A percentile compares a stretch with the other conserved stretches of the same genome.
phyloP scores from a whole-genome alignment of 2,113 vertebrate species.

The Gadus chalcogrammus region DNA sequence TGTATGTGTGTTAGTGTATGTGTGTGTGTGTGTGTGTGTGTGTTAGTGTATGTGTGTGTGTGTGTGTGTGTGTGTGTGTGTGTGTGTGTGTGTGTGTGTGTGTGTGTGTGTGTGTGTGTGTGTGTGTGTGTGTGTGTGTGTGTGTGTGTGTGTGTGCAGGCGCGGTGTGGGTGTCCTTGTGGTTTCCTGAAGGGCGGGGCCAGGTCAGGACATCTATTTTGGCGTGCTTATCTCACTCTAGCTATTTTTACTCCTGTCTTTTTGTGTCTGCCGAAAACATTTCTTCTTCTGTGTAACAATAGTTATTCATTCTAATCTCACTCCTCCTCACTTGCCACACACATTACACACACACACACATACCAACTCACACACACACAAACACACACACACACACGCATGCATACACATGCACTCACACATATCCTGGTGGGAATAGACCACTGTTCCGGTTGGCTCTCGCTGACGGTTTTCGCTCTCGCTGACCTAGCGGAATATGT shows the following conservation, averaged over 20 bases:
- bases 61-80: constrained; percentile 1
- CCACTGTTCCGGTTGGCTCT: constrained; percentile 51
- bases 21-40: constrained; percentile 11
- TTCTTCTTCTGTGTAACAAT: constrained; percentile 25
- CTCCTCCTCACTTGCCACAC: constrained; percentile 12
- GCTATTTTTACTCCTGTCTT: constrained; percentile 44
- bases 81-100: constrained; percentile 8
- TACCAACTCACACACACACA: constrained; percentile 22
- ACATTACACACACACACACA: constrained; percentile 19
- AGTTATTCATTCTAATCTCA: constrained; percentile 13
- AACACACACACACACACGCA: constrained; percentile 12
- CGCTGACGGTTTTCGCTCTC: constrained; percentile 43
- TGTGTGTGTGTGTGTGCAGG: constrained; percentile 9
- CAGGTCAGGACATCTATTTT: constrained; percentile 30
- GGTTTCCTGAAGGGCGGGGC: constrained; percentile 1
- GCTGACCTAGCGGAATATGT: constrained; percentile 58
- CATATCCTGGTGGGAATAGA: constrained; percentile 45
- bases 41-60: constrained; percentile 10
- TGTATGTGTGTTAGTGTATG: constrained; percentile 10
- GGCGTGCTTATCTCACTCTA: constrained; percentile 9
- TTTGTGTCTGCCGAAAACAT: constrained; percentile 20
- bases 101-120: constrained; percentile 9
- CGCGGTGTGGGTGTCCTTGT: constrained; percentile 1
- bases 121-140: constrained; percentile 7
- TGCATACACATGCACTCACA: background rate